A percentile compares a stretch with the other conserved stretches of the same genome.
These are phyloP conservation scores for Hybognathus amarus DNA, from an alignment of 2,797 vertebrate genomes.

Conservation along the genomic window DNA sequence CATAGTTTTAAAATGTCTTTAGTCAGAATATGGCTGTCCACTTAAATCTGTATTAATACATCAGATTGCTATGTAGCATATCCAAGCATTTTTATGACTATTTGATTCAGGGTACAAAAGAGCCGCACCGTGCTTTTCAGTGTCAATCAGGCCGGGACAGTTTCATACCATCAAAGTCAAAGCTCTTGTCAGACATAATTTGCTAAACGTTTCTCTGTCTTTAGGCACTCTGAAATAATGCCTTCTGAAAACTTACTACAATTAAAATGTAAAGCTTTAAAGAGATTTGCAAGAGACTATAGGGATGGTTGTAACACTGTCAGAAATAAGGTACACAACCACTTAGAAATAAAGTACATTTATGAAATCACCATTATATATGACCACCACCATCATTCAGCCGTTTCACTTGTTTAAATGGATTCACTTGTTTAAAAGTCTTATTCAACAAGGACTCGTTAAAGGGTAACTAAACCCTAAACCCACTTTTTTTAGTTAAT, in stretches of 20 bases:
- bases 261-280: slow-evolving; percentile 17
- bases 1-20: slow-evolving; percentile 65
- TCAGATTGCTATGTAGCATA: slow-evolving; percentile 57
- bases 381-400: neutral
- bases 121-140: neutral
- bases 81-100: slow-evolving; percentile 51
- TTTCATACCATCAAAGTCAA: slow-evolving; percentile 29
- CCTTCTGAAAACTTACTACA: neutral
- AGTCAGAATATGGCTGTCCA: slow-evolving; percentile 58
- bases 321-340: neutral
- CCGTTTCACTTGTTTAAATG: neutral
- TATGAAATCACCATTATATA: neutral
- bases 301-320: neutral
- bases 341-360: neutral
- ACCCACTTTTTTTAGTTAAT: too few relatives aligned
- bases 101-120: slow-evolving; percentile 47
- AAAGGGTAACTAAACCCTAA: too few relatives aligned
- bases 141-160: slow-evolving; percentile 9
- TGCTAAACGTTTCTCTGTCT: slow-evolving; percentile 1
- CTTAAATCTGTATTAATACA: slow-evolving; percentile 62
- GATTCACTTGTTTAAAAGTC: neutral
- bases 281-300: neutral
- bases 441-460: neutral
- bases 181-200: slow-evolving; percentile 33
- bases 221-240: neutral